Evolutionary conservation across 92 coral and sea anemone genomes (phyloP), one percentile per base, ranked within the genome.

Genomic region (Montipora capitata): DNA sequence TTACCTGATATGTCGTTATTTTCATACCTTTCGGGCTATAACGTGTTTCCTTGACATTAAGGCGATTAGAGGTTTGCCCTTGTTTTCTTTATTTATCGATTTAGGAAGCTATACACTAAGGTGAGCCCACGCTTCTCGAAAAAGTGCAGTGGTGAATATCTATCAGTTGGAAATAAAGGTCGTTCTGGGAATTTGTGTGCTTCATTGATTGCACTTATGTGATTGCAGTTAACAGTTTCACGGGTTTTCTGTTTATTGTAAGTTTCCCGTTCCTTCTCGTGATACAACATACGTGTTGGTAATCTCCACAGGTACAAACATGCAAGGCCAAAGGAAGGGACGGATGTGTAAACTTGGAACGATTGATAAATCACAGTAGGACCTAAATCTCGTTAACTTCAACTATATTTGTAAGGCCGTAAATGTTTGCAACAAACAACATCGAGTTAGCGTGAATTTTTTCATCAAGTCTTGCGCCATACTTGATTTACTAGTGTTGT

Each of bases 1-100:
- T 91, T 91, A 85, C 94, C 88, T 92, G 98, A 90, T 93, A 82
- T 81, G 94, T 85, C 84, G 91, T 85, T 79, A 81, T 74, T 82
- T 85, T 86, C 94, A 80, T 90, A 79, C 91, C 91, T 90, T 90
- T 90, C 91, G 65, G 80, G 91, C 84, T 86, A 72, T 74, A 79
- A 74, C 85, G 84, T 74, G 81, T 85, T 87, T 80, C 94, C 91
- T 79, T 79, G 91, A 88, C 82, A 79, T 67, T 77, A 85, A 85
- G 77, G 78, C 81, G 89, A 85, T 84, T 76, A 85, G 67, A 68
- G 85, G 45, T 72, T 75, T 40, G 70, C 68, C 78, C 86, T 57
- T 82, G 87, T 72, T 83, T 83, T 83, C 72, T 73, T 83, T 83
- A 83, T 57, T 83, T 72, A 73, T 73, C 72, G 72, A 73, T 72